These are phyloP conservation scores for Lagopus muta DNA, from an alignment of 2,113 vertebrate genomes.

Conservation along the genomic window DNA sequence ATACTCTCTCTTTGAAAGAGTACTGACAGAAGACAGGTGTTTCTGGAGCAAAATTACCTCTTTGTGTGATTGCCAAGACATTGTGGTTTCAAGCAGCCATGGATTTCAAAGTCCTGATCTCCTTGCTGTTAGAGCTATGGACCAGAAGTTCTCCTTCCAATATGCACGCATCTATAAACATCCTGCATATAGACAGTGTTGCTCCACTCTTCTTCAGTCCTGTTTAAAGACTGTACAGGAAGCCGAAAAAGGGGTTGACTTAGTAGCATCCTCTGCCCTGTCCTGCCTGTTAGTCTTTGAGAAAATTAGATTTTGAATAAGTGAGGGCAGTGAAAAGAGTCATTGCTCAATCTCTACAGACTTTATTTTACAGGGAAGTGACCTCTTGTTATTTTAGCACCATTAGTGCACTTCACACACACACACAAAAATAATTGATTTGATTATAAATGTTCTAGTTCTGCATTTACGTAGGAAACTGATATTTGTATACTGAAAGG, in stretches of 20 bases:
- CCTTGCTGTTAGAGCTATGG: not conserved
- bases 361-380: not conserved
- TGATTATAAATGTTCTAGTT: not conserved
- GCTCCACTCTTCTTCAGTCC: not conserved
- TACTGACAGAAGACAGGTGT: not conserved
- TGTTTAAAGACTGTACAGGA: not conserved
- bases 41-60: not conserved
- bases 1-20: not conserved
- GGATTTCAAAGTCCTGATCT: not conserved
- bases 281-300: not conserved
- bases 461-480: constrained; percentile 24
- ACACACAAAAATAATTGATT: not conserved
- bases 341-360: not conserved
- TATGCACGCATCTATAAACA: not conserved
- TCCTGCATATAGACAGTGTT: not conserved
- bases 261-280: not conserved
- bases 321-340: not conserved
- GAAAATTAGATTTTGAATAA: not conserved
- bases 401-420: not conserved
- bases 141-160: not conserved
- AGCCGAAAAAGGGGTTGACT: not conserved
- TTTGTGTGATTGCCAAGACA: not conserved
- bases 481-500: constrained; percentile 47
- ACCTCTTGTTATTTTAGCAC: not conserved
- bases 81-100: not conserved